Evolutionary conservation across 2,888 invertebrate genomes (phyloP), one percentile per base, ranked within the genome.

Genomic region (Agonopterix alstromeriana): DNA sequence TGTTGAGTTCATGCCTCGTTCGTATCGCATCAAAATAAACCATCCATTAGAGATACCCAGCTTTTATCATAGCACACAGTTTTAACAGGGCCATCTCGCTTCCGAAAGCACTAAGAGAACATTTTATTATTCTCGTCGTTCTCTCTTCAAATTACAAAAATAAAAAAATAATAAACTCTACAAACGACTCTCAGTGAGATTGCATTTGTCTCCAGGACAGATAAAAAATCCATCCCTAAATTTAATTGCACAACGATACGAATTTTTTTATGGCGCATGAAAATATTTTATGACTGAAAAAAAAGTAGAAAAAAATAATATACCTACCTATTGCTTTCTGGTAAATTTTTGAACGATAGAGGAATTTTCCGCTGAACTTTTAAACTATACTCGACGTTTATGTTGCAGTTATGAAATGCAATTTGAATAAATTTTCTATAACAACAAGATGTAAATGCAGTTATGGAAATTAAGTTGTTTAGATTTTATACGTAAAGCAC

Each of bases 151-250:
- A 50, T 45, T 42, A 42, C 45, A 42, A 35, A 17, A 42, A 17
- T 45, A 48, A 48, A 49, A 46, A 49, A 46, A 49, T 46, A 46
- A 49, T 45, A 48, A 45, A 48, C 44, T 48, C 44, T 27, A 41
- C 41, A 48, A 48, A 48, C 44, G 44, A 44, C 48, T 48, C 44
- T 44, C 35, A 8, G 36, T 40, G 41, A 48, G 43, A 48, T 48
- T 48, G 48, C 44, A 44, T 41, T 48, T 44, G 48, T 36, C 17
- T 36, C 42, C 17, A 8, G 40, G 36, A 42, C 35, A 47, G 12
- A 47, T 41, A 41, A 41, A 12, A 43, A 44, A 44, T 42, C 17
- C 42, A 42, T 10, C 17, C 27, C 42, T 17, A 10, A 42, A 17
- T 17, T 17, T 42, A 42, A 42, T 17, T 42, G 42, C 42, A 14